Evolutionary conservation across 2,113 vertebrate genomes (phyloP).

Genomic region (Mormyrus iriodes): DNA sequence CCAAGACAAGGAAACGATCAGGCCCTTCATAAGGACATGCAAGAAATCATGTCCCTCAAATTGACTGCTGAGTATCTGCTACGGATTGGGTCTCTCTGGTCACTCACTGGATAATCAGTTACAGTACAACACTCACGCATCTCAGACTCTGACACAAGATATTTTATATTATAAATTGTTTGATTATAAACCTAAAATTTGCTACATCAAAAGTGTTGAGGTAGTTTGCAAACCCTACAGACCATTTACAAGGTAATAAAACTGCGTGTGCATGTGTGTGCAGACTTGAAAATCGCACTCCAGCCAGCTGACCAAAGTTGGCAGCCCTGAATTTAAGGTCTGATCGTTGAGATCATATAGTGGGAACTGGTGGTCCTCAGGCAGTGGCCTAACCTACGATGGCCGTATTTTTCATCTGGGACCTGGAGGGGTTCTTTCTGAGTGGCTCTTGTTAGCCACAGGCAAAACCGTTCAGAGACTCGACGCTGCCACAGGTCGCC

Average conservation of each 20-base stretch:
- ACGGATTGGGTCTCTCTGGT: background rate
- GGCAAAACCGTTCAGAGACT: background rate
- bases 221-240: background rate
- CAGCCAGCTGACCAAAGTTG: background rate
- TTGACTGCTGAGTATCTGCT: background rate
- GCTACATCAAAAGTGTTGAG: background rate
- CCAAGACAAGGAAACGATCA: constrained; percentile 53
- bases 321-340: background rate
- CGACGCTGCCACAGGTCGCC: background rate
- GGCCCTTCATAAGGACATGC: constrained; percentile 16
- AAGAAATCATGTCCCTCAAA: constrained; percentile 1
- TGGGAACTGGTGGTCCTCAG: background rate
- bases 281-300: background rate
- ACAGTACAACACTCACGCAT: background rate
- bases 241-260: background rate
- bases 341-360: background rate
- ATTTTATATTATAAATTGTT: background rate
- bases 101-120: background rate
- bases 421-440: background rate
- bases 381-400: background rate
- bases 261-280: background rate
- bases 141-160: background rate
- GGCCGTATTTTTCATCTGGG: background rate
- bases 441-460: background rate
- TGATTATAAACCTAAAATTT: background rate